Percentiles rank a stretch among this genome's conserved stretches.
Conservation (phyloP, 2,888 invertebrate species). For the Drosophila ochracea region DNA sequence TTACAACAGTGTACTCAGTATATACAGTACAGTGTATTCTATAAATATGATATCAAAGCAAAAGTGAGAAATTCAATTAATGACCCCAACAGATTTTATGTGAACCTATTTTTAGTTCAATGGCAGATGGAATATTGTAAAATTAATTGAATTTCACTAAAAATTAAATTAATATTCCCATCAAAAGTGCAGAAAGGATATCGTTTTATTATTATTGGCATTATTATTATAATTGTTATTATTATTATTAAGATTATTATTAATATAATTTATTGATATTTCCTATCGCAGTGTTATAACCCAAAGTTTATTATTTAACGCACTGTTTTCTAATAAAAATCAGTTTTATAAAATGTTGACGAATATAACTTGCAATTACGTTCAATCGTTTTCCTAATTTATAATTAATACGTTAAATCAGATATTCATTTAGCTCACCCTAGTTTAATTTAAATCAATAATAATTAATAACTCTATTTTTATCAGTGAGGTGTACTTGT, state of each 20-base stretch:
- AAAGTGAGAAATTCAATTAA: not conserved
- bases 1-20: not conserved
- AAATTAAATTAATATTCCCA: not conserved
- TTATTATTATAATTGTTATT: not conserved
- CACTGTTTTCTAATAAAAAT: not conserved
- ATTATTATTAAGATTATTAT: not conserved
- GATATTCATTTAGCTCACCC: too few relatives aligned
- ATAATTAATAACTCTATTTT: not conserved
- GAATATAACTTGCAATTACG: not conserved
- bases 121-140: not conserved
- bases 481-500: fast-evolving
- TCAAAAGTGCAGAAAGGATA: not conserved
- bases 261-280: not conserved
- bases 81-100: not conserved
- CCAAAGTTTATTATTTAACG: not conserved
- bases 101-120: not conserved
- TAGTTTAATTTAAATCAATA: not conserved
- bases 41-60: not conserved
- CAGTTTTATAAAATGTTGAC: not conserved
- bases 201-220: not conserved
- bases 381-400: not conserved
- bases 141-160: not conserved
- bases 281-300: not conserved
- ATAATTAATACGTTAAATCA: not conserved
- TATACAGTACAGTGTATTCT: not conserved